Percentiles rank a stretch among this genome's conserved stretches.
Conservation (phyloP, 2,113 vertebrate species). For the Brachirus orientalis region DNA sequence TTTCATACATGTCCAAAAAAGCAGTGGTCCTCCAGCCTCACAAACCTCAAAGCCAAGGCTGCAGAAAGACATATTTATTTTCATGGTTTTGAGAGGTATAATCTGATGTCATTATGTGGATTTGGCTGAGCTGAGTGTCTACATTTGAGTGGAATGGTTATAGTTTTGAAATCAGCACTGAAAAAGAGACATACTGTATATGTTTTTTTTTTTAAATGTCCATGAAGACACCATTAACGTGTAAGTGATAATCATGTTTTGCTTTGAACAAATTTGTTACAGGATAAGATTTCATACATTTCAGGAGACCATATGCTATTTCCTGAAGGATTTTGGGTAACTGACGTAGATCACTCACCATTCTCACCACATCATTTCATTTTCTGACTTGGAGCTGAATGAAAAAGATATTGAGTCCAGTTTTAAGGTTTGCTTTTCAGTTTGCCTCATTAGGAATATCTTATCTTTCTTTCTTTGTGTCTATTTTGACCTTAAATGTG, state of each 20-base stretch:
- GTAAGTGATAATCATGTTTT: constrained; percentile 34
- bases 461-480: constrained; percentile 35
- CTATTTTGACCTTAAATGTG: constrained; percentile 12
- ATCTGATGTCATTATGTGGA: constrained; percentile 71
- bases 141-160: constrained; percentile 29
- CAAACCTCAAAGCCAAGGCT: constrained; percentile 64
- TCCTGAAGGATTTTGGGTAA: constrained; percentile 24
- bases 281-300: constrained; percentile 29
- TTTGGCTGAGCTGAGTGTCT: constrained; percentile 54
- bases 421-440: background rate
- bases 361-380: constrained; percentile 21
- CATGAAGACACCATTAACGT: constrained; percentile 7
- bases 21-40: constrained; percentile 46
- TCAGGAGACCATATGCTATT: background rate
- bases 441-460: background rate
- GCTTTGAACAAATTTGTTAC: constrained; percentile 12
- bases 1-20: constrained; percentile 65
- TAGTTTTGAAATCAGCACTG: constrained; percentile 44
- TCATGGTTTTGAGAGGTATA: constrained; percentile 68
- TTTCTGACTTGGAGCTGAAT: constrained; percentile 8
- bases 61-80: constrained; percentile 73
- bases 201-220: background rate
- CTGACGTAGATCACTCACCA: constrained; percentile 28
- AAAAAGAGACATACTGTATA: constrained; percentile 13
- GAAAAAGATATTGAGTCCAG: constrained; percentile 13